Evolutionary conservation across 2,113 vertebrate genomes (phyloP).

Genomic region (Bostrychus sinensis): DNA sequence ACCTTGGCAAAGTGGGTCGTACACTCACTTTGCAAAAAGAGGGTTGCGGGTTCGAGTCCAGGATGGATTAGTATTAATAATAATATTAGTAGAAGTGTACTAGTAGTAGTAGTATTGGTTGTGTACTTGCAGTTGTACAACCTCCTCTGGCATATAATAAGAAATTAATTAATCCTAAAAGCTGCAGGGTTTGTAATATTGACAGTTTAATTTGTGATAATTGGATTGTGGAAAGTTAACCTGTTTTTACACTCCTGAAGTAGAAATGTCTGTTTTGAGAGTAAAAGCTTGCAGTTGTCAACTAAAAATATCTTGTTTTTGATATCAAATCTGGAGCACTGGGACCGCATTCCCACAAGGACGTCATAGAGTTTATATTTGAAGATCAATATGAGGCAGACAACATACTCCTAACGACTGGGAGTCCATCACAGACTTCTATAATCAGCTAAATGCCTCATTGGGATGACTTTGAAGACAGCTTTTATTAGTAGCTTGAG

Average conservation of each 20-base stretch:
- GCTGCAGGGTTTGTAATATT: constrained; percentile 13
- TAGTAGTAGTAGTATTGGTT: too few relatives aligned
- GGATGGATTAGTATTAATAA: too few relatives aligned
- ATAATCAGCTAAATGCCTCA: constrained; percentile 21
- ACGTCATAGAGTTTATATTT: constrained; percentile 33
- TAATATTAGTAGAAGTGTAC: too few relatives aligned
- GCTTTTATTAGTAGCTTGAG: constrained; percentile 6
- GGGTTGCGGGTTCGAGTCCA: too few relatives aligned
- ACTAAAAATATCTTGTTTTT: constrained; percentile 61
- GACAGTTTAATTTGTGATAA: constrained; percentile 22
- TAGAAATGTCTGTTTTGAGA: constrained; percentile 3
- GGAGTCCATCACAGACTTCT: constrained; percentile 20
- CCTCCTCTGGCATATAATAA: too few relatives aligned
- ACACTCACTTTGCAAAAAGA: too few relatives aligned
- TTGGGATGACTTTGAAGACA: constrained; percentile 14
- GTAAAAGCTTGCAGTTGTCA: constrained; percentile 12
- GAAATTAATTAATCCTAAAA: constrained; percentile 5
- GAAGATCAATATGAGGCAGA: constrained; percentile 33
- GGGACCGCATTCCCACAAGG: constrained; percentile 39
- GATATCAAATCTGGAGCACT: constrained; percentile 52
- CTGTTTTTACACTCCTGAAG: constrained; percentile 1
- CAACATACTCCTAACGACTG: constrained; percentile 16
- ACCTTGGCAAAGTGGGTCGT: too few relatives aligned
- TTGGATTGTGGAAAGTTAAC: constrained; percentile 2
- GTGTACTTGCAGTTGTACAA: too few relatives aligned